Evolutionary conservation across 2,888 invertebrate species (phyloP), one percentile per base, ranked within the genome.

Genomic region (Sminthurides aquaticus): DNA sequence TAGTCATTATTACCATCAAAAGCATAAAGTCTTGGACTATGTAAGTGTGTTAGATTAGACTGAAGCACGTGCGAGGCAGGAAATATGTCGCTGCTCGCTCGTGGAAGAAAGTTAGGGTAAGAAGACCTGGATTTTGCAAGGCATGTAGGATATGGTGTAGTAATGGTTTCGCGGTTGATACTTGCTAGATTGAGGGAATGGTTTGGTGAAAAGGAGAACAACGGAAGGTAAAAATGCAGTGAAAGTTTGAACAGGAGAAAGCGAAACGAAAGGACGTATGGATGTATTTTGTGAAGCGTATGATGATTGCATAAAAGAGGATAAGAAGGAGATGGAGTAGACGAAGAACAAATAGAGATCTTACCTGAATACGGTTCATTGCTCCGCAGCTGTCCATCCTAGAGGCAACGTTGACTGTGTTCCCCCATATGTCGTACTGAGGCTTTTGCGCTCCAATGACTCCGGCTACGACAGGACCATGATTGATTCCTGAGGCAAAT

Each of bases 401-500:
- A 3, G 93, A 94, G 1, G 97, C 96, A 15, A 97, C 93, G 78
- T 97, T 97, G 20, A 98, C 98, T 0, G 97, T 96, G 80, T 98
- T 96, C 18, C 97, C 95, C 97, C 97, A 98, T 75, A 98, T 97
- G 78, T 98, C 97, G 79, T 96, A 97, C 80, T 97, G 96, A 0
- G 97, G 97, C 77, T 97, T 97, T 78, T 96, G 93, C 57, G 63
- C 55, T 28, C 65, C 67, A 57, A 67, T 67, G 22, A 97, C 96
- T 0, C 96, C 97, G 0, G 96, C 96, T 77, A 96, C 95, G 26
- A 96, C 93, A 0, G 92, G 89, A 0, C 94, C 94, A 78, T 91
- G 90, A 78, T 87, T 90, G 61, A 94, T 79, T 68, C 93, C 91
- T 91, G 76, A 11, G 52, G 22, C 18, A 52, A 20, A n/a, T n/a